Conservation (phyloP, 2,113 vertebrate species). For the Odontophorus gujanensis region DNA sequence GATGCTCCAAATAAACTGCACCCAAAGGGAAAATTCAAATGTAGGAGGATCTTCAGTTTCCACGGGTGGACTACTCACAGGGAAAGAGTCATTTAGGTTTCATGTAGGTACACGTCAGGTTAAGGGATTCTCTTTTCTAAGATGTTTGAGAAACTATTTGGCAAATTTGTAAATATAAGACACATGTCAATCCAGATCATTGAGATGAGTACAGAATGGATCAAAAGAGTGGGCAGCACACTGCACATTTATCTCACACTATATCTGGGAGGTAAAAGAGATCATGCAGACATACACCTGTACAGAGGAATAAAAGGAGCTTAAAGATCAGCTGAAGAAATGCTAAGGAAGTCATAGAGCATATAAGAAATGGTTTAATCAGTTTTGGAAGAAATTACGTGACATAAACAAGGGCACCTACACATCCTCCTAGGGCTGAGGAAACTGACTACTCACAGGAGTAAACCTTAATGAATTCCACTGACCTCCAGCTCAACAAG, state of each 20-base stretch:
- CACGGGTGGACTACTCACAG: not conserved
- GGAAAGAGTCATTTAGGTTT: not conserved
- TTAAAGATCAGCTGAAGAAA: not conserved
- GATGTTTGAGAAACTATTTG: not conserved
- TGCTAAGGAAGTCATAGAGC: not conserved
- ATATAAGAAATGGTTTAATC: not conserved
- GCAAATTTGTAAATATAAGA: not conserved
- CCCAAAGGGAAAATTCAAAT: not conserved
- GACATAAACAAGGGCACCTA: not conserved
- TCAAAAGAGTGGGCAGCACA: not conserved
- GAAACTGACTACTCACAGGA: not conserved
- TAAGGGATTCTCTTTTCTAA: not conserved
- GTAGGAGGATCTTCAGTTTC: not conserved
- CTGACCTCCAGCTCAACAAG: not conserved
- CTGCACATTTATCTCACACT: not conserved
- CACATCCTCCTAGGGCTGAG: not conserved
- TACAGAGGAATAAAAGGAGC: not conserved
- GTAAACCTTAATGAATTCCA: not conserved
- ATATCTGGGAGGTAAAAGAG: not conserved
- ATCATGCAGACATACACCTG: not conserved
- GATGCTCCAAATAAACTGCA: not conserved
- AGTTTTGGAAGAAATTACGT: not conserved
- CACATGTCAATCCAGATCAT: not conserved
- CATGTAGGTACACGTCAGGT: not conserved
- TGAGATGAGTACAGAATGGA: not conserved